phyloP scores from a whole-genome alignment of 2,888 invertebrate genomes.

The Dione juno region DNA sequence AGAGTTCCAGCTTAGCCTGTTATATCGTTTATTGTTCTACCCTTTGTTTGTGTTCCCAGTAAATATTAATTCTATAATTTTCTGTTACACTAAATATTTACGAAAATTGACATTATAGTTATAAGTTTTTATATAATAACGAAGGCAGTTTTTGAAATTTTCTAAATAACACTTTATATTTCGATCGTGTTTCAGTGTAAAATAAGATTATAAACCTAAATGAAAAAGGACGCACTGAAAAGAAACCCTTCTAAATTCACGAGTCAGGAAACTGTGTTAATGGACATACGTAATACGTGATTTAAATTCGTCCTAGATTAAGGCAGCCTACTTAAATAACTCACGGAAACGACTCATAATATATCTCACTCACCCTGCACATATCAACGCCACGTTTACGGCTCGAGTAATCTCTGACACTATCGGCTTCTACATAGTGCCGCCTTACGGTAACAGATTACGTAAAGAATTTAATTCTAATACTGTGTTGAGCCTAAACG shows the following conservation, averaged over 20 bases:
- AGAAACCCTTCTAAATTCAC: constrained; percentile 29
- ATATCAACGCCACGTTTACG: constrained; percentile 33
- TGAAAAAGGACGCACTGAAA: constrained; percentile 26
- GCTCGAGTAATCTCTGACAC: constrained; percentile 37
- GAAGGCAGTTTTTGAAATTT: background rate
- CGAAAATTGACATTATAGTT: background rate
- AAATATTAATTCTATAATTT: constrained; percentile 23
- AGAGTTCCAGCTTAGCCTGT: constrained; percentile 27
- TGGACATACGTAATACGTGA: constrained; percentile 42
- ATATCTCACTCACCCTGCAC: constrained; percentile 36
- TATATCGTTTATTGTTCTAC: constrained; percentile 38
- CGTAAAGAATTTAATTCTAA: constrained; percentile 22
- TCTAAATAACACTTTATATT: background rate
- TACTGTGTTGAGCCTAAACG: constrained; percentile 10
- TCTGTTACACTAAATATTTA: constrained; percentile 5
- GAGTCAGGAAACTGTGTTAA: constrained; percentile 41
- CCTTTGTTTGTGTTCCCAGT: constrained; percentile 33
- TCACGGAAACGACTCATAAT: constrained; percentile 40
- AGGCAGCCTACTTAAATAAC: constrained; percentile 47
- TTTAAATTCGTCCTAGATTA: constrained; percentile 49
- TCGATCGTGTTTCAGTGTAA: background rate
- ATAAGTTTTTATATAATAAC: background rate
- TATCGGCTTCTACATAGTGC: constrained; percentile 30
- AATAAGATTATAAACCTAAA: constrained; percentile 12
- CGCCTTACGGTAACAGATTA: constrained; percentile 21